A percentile compares a stretch with the other conserved stretches of the same genome.
phyloP scores from a whole-genome alignment of 2,888 invertebrate genomes.

The Kuschelorhynchus macadamiae region DNA sequence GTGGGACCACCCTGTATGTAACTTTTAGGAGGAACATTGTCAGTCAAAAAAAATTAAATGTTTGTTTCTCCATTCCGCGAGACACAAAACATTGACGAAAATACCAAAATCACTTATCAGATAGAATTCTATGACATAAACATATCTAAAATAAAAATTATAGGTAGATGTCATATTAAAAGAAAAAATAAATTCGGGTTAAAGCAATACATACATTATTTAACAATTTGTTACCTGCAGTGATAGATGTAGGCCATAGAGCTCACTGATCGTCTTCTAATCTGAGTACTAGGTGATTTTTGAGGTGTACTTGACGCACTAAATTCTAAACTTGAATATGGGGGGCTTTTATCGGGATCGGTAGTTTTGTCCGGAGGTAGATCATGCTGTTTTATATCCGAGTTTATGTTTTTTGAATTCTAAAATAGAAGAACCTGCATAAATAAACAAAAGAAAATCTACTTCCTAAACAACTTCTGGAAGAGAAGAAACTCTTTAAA shows the following conservation, averaged over 20 bases:
- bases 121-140: no score
- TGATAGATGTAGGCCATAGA: conserved; percentile 69
- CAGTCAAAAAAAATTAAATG: no score
- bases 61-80: no score
- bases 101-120: no score
- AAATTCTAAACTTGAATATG: conserved; percentile 54
- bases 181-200: no score
- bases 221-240: conserved; percentile 61
- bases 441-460: background rate
- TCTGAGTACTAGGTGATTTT: conserved; percentile 63
- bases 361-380: conserved; percentile 55
- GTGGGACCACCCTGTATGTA: no score
- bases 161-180: no score
- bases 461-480: background rate
- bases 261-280: conserved; percentile 69
- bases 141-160: no score
- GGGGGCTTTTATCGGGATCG: conserved; percentile 52
- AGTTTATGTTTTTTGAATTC: conserved; percentile 47
- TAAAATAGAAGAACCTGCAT: conserved; percentile 30
- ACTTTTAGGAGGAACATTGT: no score
- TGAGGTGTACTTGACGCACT: conserved; percentile 69
- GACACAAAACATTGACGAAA: no score
- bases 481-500: background rate
- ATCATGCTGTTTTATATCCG: conserved; percentile 48
- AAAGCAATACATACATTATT: no score